Conservation (phyloP, 2,113 vertebrate species). For the Lamprotornis superbus region DNA sequence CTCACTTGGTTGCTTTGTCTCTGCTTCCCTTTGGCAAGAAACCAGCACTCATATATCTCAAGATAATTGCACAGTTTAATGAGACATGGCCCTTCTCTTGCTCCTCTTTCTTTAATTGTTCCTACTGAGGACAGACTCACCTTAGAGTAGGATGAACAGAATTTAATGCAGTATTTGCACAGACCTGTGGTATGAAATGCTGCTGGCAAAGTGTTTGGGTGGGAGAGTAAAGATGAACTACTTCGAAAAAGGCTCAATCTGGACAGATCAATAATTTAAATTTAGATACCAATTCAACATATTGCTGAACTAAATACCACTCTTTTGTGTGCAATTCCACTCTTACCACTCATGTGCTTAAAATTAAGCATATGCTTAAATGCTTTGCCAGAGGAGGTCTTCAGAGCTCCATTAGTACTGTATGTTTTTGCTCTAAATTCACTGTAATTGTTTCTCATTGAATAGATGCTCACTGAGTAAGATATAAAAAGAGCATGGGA, state of each 20-base stretch:
- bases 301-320: neutral
- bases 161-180: neutral
- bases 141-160: neutral
- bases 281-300: neutral
- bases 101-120: constrained; percentile 15
- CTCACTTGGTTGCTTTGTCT: neutral
- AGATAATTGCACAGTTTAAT: constrained; percentile 3
- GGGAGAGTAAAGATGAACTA: neutral
- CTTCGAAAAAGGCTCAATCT: neutral
- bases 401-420: constrained; percentile 37
- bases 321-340: neutral
- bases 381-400: constrained; percentile 41
- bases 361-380: constrained; percentile 51
- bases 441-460: constrained; percentile 54
- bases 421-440: constrained; percentile 63
- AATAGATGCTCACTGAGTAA: constrained; percentile 56
- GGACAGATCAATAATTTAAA: neutral
- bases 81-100: neutral
- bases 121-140: neutral
- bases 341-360: constrained; percentile 38
- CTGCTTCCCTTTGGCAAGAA: neutral
- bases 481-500: constrained; percentile 60
- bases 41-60: neutral
- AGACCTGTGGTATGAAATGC: neutral
- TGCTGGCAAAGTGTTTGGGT: neutral